phyloP scores from a whole-genome alignment of 2,113 vertebrate genomes.

The Mirza zaza region DNA sequence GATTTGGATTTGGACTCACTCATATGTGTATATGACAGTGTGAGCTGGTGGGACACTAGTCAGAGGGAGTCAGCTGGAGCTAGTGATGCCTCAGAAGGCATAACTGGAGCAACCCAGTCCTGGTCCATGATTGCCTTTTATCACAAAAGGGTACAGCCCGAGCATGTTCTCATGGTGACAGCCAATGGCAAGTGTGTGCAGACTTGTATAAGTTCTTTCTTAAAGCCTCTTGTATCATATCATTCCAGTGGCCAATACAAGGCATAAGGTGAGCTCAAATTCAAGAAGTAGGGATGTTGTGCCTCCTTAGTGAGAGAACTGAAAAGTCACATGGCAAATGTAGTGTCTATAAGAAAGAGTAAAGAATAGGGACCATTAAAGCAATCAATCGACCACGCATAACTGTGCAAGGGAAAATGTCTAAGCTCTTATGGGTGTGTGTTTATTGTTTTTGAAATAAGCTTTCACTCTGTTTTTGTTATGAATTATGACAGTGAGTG shows the following conservation, averaged over 20 bases:
- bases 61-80: not conserved
- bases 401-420: not conserved
- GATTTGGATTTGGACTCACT: not conserved
- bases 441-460: constrained; percentile 33
- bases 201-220: not conserved
- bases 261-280: not conserved
- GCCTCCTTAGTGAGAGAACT: not conserved
- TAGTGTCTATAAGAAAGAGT: not conserved
- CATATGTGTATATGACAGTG: not conserved
- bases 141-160: not conserved
- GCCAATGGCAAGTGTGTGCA: not conserved
- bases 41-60: too few species aligned
- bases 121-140: not conserved
- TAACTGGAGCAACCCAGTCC: not conserved
- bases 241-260: not conserved
- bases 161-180: not conserved
- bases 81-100: not conserved
- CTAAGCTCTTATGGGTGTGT: not conserved
- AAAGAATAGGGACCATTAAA: not conserved
- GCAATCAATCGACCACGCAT: not conserved
- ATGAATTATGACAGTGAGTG: not conserved
- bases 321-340: not conserved
- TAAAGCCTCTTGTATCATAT: not conserved
- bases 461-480: constrained; percentile 25
- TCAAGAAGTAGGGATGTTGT: not conserved